These are phyloP conservation scores for Rallus limicola DNA, from an alignment of 2,113 vertebrate species.

Conservation along the genomic window DNA sequence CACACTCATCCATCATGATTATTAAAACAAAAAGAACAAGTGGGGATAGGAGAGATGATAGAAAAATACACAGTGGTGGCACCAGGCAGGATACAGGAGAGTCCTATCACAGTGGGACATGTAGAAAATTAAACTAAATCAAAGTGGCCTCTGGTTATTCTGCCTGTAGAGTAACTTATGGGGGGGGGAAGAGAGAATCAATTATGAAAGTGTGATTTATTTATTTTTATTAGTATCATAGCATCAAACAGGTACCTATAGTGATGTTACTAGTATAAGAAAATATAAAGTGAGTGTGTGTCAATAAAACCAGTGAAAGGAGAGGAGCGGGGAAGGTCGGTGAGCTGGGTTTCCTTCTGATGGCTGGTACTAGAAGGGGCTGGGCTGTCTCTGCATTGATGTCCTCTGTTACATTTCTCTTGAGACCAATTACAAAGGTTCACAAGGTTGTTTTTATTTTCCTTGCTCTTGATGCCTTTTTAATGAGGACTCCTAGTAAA, in stretches of 20 bases:
- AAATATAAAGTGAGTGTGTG: background rate
- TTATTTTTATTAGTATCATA: background rate
- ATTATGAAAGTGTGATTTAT: background rate
- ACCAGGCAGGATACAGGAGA: background rate
- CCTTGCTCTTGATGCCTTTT: slow-evolving; percentile 82
- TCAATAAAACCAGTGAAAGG: background rate
- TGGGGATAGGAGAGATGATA: background rate
- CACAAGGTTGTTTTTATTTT: slow-evolving; percentile 79
- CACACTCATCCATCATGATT: background rate
- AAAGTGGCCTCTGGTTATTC: background rate
- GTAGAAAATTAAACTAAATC: background rate
- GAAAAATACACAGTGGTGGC: background rate
- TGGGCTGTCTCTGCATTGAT: slow-evolving; percentile 43
- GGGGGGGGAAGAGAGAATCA: no score
- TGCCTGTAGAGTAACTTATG: background rate
- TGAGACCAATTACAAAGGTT: slow-evolving; percentile 79
- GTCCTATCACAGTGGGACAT: background rate
- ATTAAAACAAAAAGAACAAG: background rate
- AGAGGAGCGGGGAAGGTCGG: background rate
- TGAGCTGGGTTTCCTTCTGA: background rate
- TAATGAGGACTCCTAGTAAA: slow-evolving; percentile 81
- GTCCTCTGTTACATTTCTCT: slow-evolving; percentile 64
- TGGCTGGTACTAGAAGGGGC: background rate
- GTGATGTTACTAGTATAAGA: background rate
- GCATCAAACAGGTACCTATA: background rate